A percentile compares a stretch with the other conserved stretches of the same genome.
Conservation (phyloP, 2,113 vertebrate species). For the Sapayoa aenigma region DNA sequence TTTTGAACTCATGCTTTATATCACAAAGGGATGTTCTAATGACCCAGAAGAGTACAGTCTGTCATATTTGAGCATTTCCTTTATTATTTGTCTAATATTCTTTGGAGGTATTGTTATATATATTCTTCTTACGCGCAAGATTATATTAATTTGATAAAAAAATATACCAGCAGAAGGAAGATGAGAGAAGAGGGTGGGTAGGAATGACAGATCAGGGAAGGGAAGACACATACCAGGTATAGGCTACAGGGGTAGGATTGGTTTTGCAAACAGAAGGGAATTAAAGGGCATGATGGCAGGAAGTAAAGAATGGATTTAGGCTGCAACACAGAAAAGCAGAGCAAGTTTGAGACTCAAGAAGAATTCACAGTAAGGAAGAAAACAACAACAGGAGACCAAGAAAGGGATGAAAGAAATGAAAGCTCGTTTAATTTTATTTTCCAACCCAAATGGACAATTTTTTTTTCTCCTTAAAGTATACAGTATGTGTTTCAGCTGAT, state of each 20-base stretch:
- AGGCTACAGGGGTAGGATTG: neutral
- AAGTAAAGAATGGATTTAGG: neutral
- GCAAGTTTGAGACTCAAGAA: neutral
- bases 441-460: neutral
- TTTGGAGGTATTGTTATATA: neutral
- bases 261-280: neutral
- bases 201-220: neutral
- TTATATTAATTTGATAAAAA: neutral
- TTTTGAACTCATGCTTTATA: conserved; percentile 1
- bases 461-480: neutral
- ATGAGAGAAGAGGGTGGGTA: neutral
- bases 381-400: neutral
- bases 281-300: neutral
- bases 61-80: neutral
- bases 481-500: neutral
- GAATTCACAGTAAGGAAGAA: neutral
- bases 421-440: neutral
- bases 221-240: neutral
- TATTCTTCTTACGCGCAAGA: neutral
- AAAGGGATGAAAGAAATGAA: neutral
- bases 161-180: neutral
- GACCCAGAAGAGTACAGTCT: neutral
- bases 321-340: neutral
- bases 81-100: neutral
- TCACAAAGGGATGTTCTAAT: neutral